Evolutionary conservation across 2,113 vertebrate species (phyloP), one percentile per base, ranked within the genome.

Genomic region (Prochilodus magdalenae): DNA sequence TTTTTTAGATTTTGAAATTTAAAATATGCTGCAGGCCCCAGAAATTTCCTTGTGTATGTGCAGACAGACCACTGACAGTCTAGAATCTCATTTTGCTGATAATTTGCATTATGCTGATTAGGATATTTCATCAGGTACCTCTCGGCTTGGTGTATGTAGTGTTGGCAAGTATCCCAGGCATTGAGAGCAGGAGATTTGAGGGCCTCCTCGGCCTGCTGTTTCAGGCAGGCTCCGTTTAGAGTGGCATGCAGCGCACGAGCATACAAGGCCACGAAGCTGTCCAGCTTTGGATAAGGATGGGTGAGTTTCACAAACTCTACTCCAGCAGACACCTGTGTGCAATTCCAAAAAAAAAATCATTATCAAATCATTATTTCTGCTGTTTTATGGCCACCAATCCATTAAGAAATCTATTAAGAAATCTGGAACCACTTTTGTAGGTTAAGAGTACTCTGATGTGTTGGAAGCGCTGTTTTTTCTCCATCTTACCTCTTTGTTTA

Each of bases 261-360:
- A 81, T 92, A 93, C n/a, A 93, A 67, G 0, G 82, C 72, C 77
- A 92, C 90, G 0, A 86, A 89, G 20, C 86, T 80, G 0, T 88
- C 87, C n/a, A 92, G 88, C 0, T 75, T 73, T 1, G 90, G 91
- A 81, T 92, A 90, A n/a, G 93, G 93, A 71, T 94, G 91, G 33
- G 90, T 92, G 63, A 93, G 91, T 66, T 89, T 88, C 73, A 89
- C 92, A 0, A 90, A 88, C 76, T 92, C 88, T 1, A 92, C 88
- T 0, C 89, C 91, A 0, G 92, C 90, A 0, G 65, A 81, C 0
- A 92, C 91, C 93, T 93, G 60, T 0, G 18, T 24, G 65, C n/a
- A 24, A 59, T 16, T 24, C 30, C 40, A 44, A 13, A 10, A 55
- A 24, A 11, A 16, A n/a, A n/a, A n/a, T n/a, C n/a, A n/a, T n/a